Evolutionary conservation across 2,888 invertebrate species (phyloP).

Genomic region (Resseliella maxima): DNA sequence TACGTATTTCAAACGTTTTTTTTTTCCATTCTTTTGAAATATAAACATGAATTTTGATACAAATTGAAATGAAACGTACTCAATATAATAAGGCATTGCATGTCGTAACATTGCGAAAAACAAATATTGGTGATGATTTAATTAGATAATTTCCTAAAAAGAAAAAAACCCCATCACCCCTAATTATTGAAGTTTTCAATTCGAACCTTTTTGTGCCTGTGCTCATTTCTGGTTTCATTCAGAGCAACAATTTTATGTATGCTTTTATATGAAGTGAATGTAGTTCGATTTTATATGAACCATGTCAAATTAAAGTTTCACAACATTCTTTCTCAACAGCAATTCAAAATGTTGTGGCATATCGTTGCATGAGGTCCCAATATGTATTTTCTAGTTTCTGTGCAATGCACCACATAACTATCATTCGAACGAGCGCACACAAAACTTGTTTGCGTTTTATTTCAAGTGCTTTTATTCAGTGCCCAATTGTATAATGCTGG

Average conservation of each 20-base stretch:
- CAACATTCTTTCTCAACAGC: neutral
- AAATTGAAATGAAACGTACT: neutral
- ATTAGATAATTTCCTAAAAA: neutral
- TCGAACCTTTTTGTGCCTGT: neutral
- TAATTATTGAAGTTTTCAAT: neutral
- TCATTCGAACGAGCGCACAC: too few relatives aligned
- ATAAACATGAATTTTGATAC: neutral
- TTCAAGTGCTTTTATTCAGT: too few relatives aligned
- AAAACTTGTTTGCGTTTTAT: too few relatives aligned
- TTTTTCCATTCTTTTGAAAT: neutral
- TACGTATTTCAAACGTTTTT: too few relatives aligned
- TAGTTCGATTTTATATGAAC: neutral
- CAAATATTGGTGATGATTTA: neutral
- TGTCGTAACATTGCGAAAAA: too few relatives aligned
- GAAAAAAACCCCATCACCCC: neutral
- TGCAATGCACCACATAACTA: too few relatives aligned
- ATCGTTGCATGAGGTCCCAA: neutral
- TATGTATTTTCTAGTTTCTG: too few relatives aligned
- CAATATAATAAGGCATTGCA: neutral
- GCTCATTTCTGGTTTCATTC: neutral
- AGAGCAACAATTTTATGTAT: neutral
- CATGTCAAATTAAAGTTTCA: conserved; percentile 9
- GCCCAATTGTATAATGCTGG: too few relatives aligned
- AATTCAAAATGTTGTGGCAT: neutral
- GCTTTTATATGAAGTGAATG: neutral